These are phyloP conservation scores for Mythimna pallens DNA, from an alignment of 2,888 invertebrate species.

Conservation along the genomic window DNA sequence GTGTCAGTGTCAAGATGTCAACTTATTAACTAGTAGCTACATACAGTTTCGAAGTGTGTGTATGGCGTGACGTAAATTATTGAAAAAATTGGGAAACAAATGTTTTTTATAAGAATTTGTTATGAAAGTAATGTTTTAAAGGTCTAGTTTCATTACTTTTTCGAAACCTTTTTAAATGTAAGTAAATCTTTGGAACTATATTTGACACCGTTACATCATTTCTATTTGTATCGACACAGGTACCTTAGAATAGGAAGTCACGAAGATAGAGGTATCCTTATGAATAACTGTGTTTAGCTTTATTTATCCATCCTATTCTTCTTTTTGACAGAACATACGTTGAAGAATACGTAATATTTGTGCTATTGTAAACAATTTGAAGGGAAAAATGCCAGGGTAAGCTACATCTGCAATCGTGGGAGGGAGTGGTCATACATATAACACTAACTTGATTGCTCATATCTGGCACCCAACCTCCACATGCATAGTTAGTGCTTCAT, in stretches of 20 bases:
- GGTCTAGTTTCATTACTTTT: not conserved
- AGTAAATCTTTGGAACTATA: slow-evolving; percentile 54
- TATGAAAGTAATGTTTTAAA: not conserved
- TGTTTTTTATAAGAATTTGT: not conserved
- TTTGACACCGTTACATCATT: slow-evolving; percentile 83
- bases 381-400: slow-evolving; percentile 89
- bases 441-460: slow-evolving; percentile 68
- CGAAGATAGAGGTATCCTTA: not conserved
- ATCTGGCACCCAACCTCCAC: slow-evolving; percentile 75
- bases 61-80: not conserved
- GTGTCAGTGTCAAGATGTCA: not conserved
- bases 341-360: slow-evolving; percentile 67
- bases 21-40: not conserved
- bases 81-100: not conserved
- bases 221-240: slow-evolving; percentile 51
- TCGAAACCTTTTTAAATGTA: slow-evolving; percentile 16
- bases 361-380: slow-evolving; percentile 65
- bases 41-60: not conserved
- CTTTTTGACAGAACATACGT: slow-evolving; percentile 78
- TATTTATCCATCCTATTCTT: slow-evolving; percentile 69
- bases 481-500: slow-evolving; percentile 41
- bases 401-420: slow-evolving; percentile 82
- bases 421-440: slow-evolving; percentile 86
- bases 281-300: slow-evolving; percentile 23
- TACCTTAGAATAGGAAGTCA: slow-evolving; percentile 16